These are phyloP conservation scores for Anoplius nigerrimus DNA, from an alignment of 2,888 invertebrate species.

Conservation along the genomic window DNA sequence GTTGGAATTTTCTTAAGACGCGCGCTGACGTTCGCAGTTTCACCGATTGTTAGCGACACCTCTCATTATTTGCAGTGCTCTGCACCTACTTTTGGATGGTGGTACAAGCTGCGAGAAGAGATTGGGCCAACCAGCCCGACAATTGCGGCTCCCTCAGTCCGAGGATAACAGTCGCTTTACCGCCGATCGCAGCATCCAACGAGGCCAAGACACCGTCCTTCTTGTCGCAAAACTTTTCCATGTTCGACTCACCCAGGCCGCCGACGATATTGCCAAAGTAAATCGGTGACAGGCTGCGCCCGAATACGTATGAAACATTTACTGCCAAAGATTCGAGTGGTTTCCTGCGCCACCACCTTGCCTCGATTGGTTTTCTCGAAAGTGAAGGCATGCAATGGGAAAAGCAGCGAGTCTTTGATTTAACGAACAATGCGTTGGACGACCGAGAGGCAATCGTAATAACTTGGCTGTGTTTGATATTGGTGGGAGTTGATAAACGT, in stretches of 20 bases:
- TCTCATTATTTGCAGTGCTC: constrained; percentile 53
- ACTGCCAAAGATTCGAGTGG: neutral
- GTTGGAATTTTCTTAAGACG: neutral
- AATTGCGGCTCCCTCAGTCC: constrained; percentile 20
- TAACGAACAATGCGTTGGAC: neutral
- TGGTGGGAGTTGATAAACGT: neutral
- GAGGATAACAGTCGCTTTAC: neutral
- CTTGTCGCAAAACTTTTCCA: constrained; percentile 55
- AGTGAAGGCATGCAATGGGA: too few species aligned
- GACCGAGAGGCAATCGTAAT: neutral
- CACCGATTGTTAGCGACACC: too few species aligned
- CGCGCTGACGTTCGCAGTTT: neutral
- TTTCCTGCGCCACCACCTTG: neutral
- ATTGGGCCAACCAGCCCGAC: constrained; percentile 50
- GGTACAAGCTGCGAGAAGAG: constrained; percentile 64
- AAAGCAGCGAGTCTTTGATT: neutral
- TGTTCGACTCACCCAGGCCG: constrained; percentile 54
- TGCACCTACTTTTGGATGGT: constrained; percentile 68
- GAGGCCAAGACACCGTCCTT: constrained; percentile 69
- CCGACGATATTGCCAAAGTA: constrained; percentile 42
- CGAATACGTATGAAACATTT: neutral
- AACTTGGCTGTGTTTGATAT: constrained; percentile 19
- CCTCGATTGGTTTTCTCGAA: too few species aligned
- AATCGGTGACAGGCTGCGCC: neutral
- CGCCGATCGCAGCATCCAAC: constrained; percentile 37